Percentiles rank a stretch among this genome's conserved stretches.
Conservation (phyloP, 2,113 vertebrate genomes). For the Rhabdomys dilectus region DNA sequence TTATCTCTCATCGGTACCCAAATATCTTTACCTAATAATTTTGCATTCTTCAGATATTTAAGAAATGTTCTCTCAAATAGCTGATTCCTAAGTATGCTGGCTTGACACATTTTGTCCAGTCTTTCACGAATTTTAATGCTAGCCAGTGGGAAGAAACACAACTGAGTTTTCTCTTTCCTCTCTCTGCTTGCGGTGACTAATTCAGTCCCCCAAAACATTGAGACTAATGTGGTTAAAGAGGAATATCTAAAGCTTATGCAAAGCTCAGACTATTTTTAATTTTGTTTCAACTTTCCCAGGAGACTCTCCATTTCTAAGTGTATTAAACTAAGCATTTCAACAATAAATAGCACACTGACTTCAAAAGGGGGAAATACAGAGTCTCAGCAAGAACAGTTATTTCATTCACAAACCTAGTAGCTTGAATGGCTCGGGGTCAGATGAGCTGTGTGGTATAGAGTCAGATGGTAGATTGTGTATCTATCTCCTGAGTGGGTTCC, state of each 20-base stretch:
- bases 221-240: conserved; percentile 59
- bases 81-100: conserved; percentile 5
- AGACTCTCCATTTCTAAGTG: conserved; percentile 51
- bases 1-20: not conserved
- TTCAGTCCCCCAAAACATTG: conserved; percentile 42
- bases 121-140: conserved; percentile 60
- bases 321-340: conserved; percentile 56
- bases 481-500: not conserved
- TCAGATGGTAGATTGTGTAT: not conserved
- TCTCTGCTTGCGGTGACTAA: conserved; percentile 46
- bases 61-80: conserved; percentile 45
- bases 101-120: not conserved
- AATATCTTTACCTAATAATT: conserved; percentile 65
- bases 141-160: conserved; percentile 52
- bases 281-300: conserved; percentile 65
- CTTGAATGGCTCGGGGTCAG: not conserved
- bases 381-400: not conserved
- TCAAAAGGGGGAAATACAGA: not conserved
- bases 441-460: fast-evolving
- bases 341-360: not conserved
- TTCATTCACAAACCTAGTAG: not conserved
- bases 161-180: conserved; percentile 35
- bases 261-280: conserved; percentile 67
- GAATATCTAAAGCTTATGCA: conserved; percentile 57
- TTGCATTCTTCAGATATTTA: conserved; percentile 24